Evolutionary conservation across 1,140 invertebrate genomes (phyloP).

Genomic region (Drosophila ogumai): DNA sequence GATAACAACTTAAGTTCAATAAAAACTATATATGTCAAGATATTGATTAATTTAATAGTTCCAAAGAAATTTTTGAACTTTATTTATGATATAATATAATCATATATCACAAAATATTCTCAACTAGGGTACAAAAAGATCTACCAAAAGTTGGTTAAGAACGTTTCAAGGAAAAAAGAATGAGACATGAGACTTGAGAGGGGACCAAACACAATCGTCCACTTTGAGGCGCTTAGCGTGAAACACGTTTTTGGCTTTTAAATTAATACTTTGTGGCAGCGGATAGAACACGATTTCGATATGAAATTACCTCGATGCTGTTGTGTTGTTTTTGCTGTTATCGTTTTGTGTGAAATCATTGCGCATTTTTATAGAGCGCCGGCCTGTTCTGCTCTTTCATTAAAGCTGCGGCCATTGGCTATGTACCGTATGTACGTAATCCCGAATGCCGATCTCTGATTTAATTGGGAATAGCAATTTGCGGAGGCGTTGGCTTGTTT

Average conservation of each 20-base stretch:
- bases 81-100: not conserved
- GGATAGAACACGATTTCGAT: conserved; percentile 77
- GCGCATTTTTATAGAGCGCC: conserved; percentile 53
- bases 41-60: not conserved
- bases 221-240: conserved; percentile 67
- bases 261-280: conserved; percentile 76
- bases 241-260: conserved; percentile 79
- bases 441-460: conserved; percentile 31
- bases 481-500: conserved; percentile 33
- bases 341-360: conserved; percentile 80
- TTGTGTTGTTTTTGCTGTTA: conserved; percentile 40
- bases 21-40: not conserved
- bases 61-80: too few species aligned
- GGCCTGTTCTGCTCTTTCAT: conserved; percentile 60
- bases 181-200: conserved; percentile 1
- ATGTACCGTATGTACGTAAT: conserved; percentile 21
- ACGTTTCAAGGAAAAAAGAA: not conserved
- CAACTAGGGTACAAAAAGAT: not conserved
- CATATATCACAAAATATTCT: not conserved
- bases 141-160: conserved; percentile 1
- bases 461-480: conserved; percentile 42
- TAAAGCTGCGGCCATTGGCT: conserved; percentile 31
- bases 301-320: conserved; percentile 75
- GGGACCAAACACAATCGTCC: conserved; percentile 34
- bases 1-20: not conserved